Percentiles rank a stretch among this genome's conserved stretches.
phyloP scores from a whole-genome alignment of 2,888 invertebrate genomes.

The Eilema caniola region DNA sequence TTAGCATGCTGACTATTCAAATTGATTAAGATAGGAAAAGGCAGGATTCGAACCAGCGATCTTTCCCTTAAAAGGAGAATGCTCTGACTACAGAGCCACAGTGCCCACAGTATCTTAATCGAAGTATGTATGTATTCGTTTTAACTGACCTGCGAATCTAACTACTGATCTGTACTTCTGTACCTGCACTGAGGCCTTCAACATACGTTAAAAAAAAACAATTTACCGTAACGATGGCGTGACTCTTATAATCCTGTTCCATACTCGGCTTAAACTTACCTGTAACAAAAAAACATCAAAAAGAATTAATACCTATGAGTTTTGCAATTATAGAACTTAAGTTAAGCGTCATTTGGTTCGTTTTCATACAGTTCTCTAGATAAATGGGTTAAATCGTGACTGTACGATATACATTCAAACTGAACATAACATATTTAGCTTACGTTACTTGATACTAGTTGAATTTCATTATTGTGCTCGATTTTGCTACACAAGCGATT shows the following conservation, averaged over 20 bases:
- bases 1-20: too few relatives aligned
- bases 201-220: not conserved
- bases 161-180: not conserved
- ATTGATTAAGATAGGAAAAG: too few relatives aligned
- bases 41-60: too few relatives aligned
- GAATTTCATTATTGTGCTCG: too few relatives aligned
- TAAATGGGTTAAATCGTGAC: conserved; percentile 43
- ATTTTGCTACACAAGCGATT: too few relatives aligned
- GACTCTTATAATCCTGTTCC: conserved; percentile 15
- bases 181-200: not conserved
- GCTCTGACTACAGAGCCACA: too few relatives aligned
- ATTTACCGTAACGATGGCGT: conserved; percentile 36
- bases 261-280: conserved; percentile 43
- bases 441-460: conserved; percentile 17
- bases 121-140: not conserved
- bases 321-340: conserved; percentile 26
- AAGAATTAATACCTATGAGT: conserved; percentile 39
- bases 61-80: too few relatives aligned
- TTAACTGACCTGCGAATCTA: not conserved
- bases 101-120: too few relatives aligned
- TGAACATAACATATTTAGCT: conserved; percentile 34
- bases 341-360: not conserved
- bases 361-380: conserved; percentile 14
- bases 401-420: conserved; percentile 31
- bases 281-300: conserved; percentile 38